Base-by-base conservation (phyloP, 1,140 invertebrate species). In the Tetragonula clypearis region DNA sequence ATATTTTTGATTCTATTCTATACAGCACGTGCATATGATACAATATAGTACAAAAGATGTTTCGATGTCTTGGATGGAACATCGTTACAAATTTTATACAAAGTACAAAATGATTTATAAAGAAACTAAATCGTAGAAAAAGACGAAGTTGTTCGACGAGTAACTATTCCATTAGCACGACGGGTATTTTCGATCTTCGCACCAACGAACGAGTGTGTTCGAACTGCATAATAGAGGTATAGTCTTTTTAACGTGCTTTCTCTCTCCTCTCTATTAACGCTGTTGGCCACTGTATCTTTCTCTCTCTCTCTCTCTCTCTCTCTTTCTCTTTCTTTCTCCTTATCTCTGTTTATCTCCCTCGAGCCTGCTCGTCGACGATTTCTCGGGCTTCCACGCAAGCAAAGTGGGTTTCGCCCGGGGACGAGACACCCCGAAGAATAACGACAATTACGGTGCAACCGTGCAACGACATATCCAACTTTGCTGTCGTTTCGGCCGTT, bases 311-410 rank as follows among this genome's bases (percentile, higher is more conserved):
- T 19, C 17, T 58, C 56, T n/a, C 0, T 65, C 14, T 35, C 0
- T 17, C 56, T 19, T 17, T 58, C 56, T 17, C 56, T 19, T 17
- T 58, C 56, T n/a, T 1, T 65, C 14, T 35, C 0, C 23, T 11
- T 23, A 0, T 60, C 58, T 55, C 15, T 19, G 17, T 41, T 56
- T 62, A 23, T 77, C 14, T 65, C 75, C 14, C 60, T 21, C 65
- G 60, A 80, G 69, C 65, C 35, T 49, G 41, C 77, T 85, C 68
- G 76, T 65, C 79, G 58, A 88, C 77, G 84, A 89, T 85, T 89
- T 86, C 85, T 89, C 75, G 81, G 85, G 87, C 87, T 89, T 89
- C 87, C 81, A 87, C 78, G 74, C 82, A 77, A 89, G 85, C 74
- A 86, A 84, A 84, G 65, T 35, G 81, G 87, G 75, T 89, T 89